Base-by-base conservation (phyloP, 2,113 vertebrate genomes). In the Oreochromis aureus region DNA sequence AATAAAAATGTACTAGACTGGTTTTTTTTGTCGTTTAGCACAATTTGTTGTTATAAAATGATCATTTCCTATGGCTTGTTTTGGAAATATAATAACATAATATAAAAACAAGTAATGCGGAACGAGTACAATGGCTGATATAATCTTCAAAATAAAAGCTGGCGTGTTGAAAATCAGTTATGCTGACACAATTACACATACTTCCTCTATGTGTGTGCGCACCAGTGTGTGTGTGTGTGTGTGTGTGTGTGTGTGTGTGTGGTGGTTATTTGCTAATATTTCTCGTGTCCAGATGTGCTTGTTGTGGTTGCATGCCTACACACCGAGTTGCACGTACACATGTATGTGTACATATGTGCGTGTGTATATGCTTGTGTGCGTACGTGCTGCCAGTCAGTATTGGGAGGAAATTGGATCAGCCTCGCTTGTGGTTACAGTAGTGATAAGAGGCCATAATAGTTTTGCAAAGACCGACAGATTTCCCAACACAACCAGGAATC, bases 211-310 rank as follows among this genome's bases (percentile, higher is more conserved):
- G 32, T 5, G n/a, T 22, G 81, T 16, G 19, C 4, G 30, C 59
- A 19, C 30, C 59, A 34, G 34, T 61, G 19, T 34, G 32, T 6
- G 59, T 10, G 22, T 6, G 46, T 10, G 22, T 2, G 66, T 71
- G 66, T 24, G 32, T 0, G 27, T 34, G 32, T 6, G 59, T 10
- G 22, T 6, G 46, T 10, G 22, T 2, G 66, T 24, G 32, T 0
- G 27, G 61, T 2, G 15, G 66, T 44, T 69, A 82, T 66, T 34
- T 66, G 48, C 6, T 66, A 83, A 66, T 53, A 53, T 48, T 81
- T 82, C 56, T 53, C 44, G 3, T 36, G 13, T 22, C 34, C 7
- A 13, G 16, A 24, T 51, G 63, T 19, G 66, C 41, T 39, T 30
- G 44, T 18, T 53, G n/a, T 15, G 2, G 46, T 39, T 39, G 30